Evolutionary conservation across 2,888 invertebrate genomes (phyloP), one percentile per base, ranked within the genome.

Genomic region (Punctoribates punctum): DNA sequence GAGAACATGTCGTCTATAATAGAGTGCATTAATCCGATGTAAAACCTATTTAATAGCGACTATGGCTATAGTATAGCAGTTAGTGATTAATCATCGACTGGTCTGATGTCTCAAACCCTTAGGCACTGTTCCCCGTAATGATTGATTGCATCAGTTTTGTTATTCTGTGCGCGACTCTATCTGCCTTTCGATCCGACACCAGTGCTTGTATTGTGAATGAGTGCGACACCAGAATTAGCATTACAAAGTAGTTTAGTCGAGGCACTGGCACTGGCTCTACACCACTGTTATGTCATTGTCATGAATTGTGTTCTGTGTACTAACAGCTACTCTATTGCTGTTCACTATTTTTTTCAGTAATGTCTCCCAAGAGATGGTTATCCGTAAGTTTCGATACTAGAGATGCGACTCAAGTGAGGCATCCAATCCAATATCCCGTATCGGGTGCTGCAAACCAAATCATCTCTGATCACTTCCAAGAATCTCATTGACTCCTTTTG

Each of bases 31-130:
- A 65, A 65, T 65, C 29, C 34, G 6, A 65, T 65, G 34, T 65
- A 29, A 65, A 65, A 65, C 65, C 65, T 65, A 65, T 65, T 65
- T 65, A n/a, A n/a, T n/a, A n/a, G n/a, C n/a, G n/a, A n/a, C n/a
- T n/a, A n/a, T n/a, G n/a, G 65, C 34, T 34, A 23, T 25, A 5
- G 5, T 6, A 57, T 57, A 25, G 20, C 5, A 29, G 34, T 65
- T 34, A 65, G 65, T 65, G 34, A 65, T 65, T 65, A 65, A 65
- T 65, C 65, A 65, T 65, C 34, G 29, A 34, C 17, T 57, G 3
- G 6, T 34, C 4, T n/a, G n/a, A 29, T 65, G 29, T 65, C 34
- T 23, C 65, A 60, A 60, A 60, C 60, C 60, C 60, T 60, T 23
- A 6, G 60, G 60, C 60, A 23, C 34, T 34, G 17, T 13, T 17